Conservation (phyloP, 2,888 invertebrate genomes). For the Diogma glabrata region DNA sequence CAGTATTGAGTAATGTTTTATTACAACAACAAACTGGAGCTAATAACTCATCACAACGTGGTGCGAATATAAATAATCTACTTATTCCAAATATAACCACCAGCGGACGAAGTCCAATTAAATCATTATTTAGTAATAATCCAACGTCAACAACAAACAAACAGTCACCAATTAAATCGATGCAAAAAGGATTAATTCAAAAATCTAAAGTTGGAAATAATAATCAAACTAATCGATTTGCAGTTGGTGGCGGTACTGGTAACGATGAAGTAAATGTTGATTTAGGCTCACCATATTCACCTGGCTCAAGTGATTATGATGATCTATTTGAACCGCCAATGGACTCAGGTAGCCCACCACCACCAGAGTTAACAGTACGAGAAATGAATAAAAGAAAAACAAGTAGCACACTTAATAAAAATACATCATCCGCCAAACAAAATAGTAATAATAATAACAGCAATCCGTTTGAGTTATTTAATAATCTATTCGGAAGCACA, state of each 20-base stretch:
- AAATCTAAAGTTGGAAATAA: slow-evolving; percentile 29
- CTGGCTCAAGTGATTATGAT: slow-evolving; percentile 79
- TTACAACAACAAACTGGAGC: not conserved
- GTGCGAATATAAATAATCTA: not conserved
- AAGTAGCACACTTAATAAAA: no score
- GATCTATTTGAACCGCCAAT: slow-evolving; percentile 73
- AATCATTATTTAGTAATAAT: slow-evolving; percentile 5
- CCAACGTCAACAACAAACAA: slow-evolving; percentile 7
- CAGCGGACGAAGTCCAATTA: slow-evolving; percentile 4
- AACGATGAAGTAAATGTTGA: slow-evolving; percentile 49
- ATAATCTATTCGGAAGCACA: slow-evolving; percentile 48
- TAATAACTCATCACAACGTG: slow-evolving; percentile 7
- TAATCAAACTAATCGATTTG: slow-evolving; percentile 29
- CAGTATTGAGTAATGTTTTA: slow-evolving; percentile 12
- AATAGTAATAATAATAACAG: slow-evolving; percentile 21
- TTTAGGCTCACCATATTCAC: slow-evolving; percentile 77
- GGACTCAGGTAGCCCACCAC: slow-evolving; percentile 20
- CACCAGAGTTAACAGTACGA: not conserved
- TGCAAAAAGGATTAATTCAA: not conserved
- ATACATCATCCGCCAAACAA: no score
- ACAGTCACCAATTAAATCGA: slow-evolving; percentile 8
- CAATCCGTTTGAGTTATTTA: slow-evolving; percentile 41
- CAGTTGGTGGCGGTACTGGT: slow-evolving; percentile 23
- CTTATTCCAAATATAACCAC: not conserved
- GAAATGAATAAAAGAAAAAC: slow-evolving; percentile 1